Percentiles rank a stretch among this genome's conserved stretches.
These are phyloP conservation scores for Phortica variegata DNA, from an alignment of 1,140 invertebrate species.

Conservation along the genomic window DNA sequence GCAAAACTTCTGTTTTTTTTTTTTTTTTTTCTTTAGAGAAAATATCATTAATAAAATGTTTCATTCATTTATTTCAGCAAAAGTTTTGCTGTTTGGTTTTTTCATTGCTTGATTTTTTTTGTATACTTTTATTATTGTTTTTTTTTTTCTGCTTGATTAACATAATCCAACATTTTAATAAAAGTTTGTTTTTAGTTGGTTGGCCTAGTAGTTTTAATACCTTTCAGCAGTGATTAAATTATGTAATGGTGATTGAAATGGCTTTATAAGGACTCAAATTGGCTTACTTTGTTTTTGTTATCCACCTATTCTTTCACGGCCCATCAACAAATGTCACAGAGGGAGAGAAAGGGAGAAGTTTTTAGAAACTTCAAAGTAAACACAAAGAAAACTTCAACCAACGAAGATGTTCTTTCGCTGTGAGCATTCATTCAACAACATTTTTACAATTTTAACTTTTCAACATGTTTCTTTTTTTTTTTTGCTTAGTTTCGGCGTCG, in stretches of 20 bases:
- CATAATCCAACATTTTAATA: slow-evolving; percentile 54
- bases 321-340: too few relatives aligned
- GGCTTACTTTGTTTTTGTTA: slow-evolving; percentile 5
- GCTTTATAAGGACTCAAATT: slow-evolving; percentile 29
- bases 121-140: slow-evolving; percentile 20
- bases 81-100: slow-evolving; percentile 22
- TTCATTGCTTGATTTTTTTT: neutral
- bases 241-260: slow-evolving; percentile 53
- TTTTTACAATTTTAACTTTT: too few relatives aligned
- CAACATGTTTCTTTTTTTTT: too few relatives aligned
- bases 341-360: too few relatives aligned
- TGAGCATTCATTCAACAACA: too few relatives aligned
- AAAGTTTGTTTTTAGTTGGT: slow-evolving; percentile 15
- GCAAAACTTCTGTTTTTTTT: too few relatives aligned
- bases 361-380: too few relatives aligned
- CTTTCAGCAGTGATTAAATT: slow-evolving; percentile 41
- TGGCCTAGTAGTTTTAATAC: too few relatives aligned
- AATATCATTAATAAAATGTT: slow-evolving; percentile 52
- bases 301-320: too few relatives aligned
- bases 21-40: neutral
- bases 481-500: too few relatives aligned
- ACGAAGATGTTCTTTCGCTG: too few relatives aligned
- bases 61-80: slow-evolving; percentile 43
- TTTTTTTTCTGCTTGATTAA: slow-evolving; percentile 50
- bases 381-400: too few relatives aligned